These are phyloP conservation scores for Cryptocephalus primarius DNA, from an alignment of 2,888 invertebrate species.

Conservation along the genomic window DNA sequence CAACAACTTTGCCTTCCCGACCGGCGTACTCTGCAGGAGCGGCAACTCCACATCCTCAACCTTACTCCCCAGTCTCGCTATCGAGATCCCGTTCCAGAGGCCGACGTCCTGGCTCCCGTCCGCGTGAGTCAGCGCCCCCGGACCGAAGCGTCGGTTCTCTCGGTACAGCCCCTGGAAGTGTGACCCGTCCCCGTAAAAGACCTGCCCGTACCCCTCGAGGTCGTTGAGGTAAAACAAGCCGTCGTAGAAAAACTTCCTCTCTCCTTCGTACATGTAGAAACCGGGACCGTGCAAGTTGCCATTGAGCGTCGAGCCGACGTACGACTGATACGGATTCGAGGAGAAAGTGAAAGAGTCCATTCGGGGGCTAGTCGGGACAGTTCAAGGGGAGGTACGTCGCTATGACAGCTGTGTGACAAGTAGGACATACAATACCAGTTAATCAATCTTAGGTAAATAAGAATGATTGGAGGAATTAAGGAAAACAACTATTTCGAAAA, in stretches of 20 bases:
- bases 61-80: conserved; percentile 35
- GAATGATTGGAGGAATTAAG: no score
- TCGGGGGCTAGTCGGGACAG: no score
- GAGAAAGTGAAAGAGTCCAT: no score
- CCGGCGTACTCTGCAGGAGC: conserved; percentile 19
- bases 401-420: no score
- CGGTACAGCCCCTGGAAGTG: conserved; percentile 40
- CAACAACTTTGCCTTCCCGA: conserved; percentile 25
- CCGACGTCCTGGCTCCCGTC: conserved; percentile 43
- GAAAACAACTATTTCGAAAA: no score
- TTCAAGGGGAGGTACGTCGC: no score
- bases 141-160: conserved; percentile 45
- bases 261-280: conserved; percentile 28
- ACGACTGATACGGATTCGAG: conserved; percentile 29
- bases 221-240: conserved; percentile 33
- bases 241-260: conserved; percentile 34
- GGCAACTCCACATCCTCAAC: conserved; percentile 22
- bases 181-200: conserved; percentile 41
- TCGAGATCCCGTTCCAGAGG: conserved; percentile 41
- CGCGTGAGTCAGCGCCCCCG: conserved; percentile 41
- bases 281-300: conserved; percentile 44
- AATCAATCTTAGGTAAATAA: no score
- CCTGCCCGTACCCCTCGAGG: conserved; percentile 41
- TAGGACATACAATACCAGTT: no score
- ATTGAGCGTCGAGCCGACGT: conserved; percentile 35